phyloP scores from a whole-genome alignment of 2,113 vertebrate genomes.

The Coryphaenoides rupestris region DNA sequence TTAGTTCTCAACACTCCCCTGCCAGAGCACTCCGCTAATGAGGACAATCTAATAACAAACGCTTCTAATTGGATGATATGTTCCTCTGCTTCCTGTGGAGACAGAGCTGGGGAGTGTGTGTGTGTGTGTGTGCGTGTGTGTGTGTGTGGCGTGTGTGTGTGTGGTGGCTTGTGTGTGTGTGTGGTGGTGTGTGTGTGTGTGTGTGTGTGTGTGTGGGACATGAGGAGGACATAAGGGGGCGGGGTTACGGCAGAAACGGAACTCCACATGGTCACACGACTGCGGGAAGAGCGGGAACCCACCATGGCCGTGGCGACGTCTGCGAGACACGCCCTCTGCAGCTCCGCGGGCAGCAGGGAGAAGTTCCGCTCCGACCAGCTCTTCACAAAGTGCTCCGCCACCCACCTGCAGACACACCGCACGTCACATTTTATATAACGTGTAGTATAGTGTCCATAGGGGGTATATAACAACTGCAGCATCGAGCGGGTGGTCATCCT shows the following conservation, averaged over 20 bases:
- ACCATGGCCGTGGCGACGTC: slow-evolving; percentile 83
- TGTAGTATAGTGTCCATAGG: too few relatives aligned
- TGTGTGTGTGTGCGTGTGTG: slow-evolving; percentile 17
- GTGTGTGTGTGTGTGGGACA: too few relatives aligned
- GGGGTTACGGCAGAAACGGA: too few relatives aligned
- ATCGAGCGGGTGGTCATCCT: too few relatives aligned
- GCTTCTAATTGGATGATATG: slow-evolving; percentile 53
- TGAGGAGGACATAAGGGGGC: neutral
- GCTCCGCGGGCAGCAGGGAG: slow-evolving; percentile 80
- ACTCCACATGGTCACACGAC: too few relatives aligned
- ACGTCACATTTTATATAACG: too few relatives aligned
- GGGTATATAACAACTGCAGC: too few relatives aligned
- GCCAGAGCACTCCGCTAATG: slow-evolving; percentile 29
- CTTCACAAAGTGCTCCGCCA: slow-evolving; percentile 86
- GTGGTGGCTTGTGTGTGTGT: too few relatives aligned
- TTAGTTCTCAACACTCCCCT: slow-evolving; percentile 28
- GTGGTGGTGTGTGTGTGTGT: too few relatives aligned
- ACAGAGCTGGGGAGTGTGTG: slow-evolving; percentile 17
- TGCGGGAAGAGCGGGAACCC: slow-evolving; percentile 58
- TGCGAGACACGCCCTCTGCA: slow-evolving; percentile 82
- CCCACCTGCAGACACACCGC: slow-evolving; percentile 74
- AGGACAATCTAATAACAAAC: slow-evolving; percentile 45
- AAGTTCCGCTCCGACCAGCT: slow-evolving; percentile 91
- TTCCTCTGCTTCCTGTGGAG: slow-evolving; percentile 56
- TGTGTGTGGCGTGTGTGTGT: too few relatives aligned